These are phyloP conservation scores for Euwallacea similis DNA, from an alignment of 1,140 invertebrate species.

Conservation along the genomic window DNA sequence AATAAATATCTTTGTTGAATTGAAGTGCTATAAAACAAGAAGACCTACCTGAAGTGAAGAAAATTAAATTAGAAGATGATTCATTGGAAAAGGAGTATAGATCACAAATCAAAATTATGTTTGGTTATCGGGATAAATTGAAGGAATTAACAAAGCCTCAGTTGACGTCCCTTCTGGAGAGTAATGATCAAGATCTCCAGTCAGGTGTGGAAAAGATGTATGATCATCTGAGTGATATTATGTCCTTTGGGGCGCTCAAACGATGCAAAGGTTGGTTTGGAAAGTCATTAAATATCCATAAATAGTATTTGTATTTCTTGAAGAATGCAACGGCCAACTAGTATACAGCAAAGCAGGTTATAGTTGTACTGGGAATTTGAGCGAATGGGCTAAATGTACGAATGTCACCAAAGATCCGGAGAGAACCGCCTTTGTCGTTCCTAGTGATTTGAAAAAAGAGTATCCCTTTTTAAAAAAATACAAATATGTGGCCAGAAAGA, in stretches of 20 bases:
- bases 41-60: constrained; percentile 65
- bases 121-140: constrained; percentile 63
- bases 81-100: constrained; percentile 62
- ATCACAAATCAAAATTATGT: constrained; percentile 80
- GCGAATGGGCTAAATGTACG: constrained; percentile 90
- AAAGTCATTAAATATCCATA: constrained; percentile 1
- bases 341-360: constrained; percentile 76
- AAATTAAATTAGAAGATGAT: constrained; percentile 65
- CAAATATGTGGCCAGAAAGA: constrained; percentile 64
- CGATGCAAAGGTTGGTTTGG: constrained; percentile 61
- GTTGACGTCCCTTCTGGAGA: constrained; percentile 66
- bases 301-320: background rate
- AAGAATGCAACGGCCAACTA: constrained; percentile 75
- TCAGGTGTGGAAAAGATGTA: constrained; percentile 64
- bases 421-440: constrained; percentile 73
- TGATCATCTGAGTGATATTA: constrained; percentile 78
- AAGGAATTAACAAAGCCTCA: constrained; percentile 61
- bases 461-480: constrained; percentile 67
- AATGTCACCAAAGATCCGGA: constrained; percentile 73
- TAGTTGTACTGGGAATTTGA: constrained; percentile 76
- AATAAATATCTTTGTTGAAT: constrained; percentile 23
- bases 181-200: constrained; percentile 73
- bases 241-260: constrained; percentile 83
- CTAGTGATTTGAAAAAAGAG: constrained; percentile 64
- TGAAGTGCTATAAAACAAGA: constrained; percentile 61